Percentiles rank a stretch among this genome's conserved stretches.
Conservation (phyloP, 1,140 invertebrate genomes). For the Episyrphus balteatus region DNA sequence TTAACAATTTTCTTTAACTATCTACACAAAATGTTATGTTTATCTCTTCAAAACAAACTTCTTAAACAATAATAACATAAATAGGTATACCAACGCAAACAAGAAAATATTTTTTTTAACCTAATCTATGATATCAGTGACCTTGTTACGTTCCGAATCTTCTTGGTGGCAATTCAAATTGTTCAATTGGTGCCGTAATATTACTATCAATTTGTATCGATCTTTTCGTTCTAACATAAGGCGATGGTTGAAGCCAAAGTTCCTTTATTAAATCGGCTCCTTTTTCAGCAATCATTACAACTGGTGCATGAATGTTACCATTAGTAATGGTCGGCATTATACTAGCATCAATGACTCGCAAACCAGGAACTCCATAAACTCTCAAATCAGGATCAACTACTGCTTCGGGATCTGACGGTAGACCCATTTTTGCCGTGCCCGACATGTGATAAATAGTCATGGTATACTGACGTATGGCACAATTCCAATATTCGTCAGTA, state of each 20-base stretch:
- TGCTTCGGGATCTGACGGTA: conserved; percentile 57
- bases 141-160: too few relatives aligned
- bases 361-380: conserved; percentile 61
- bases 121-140: too few relatives aligned
- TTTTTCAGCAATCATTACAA: conserved; percentile 90
- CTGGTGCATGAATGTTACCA: conserved; percentile 76
- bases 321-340: conserved; percentile 53
- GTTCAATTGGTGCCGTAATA: conserved; percentile 12
- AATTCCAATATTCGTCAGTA: conserved; percentile 78
- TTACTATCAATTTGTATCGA: not conserved
- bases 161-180: too few relatives aligned
- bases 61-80: too few relatives aligned
- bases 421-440: conserved; percentile 78
- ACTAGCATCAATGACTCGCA: conserved; percentile 46
- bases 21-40: too few relatives aligned
- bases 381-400: conserved; percentile 70
- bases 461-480: conserved; percentile 65
- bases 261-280: conserved; percentile 75
- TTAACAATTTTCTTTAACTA: too few relatives aligned
- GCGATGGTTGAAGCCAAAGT: conserved; percentile 43
- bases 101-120: too few relatives aligned
- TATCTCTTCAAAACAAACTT: too few relatives aligned
- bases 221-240: not conserved
- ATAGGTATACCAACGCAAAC: too few relatives aligned
- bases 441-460: conserved; percentile 81